Conservation (phyloP, 2,113 vertebrate species). For the Cyprinus carpio region DNA sequence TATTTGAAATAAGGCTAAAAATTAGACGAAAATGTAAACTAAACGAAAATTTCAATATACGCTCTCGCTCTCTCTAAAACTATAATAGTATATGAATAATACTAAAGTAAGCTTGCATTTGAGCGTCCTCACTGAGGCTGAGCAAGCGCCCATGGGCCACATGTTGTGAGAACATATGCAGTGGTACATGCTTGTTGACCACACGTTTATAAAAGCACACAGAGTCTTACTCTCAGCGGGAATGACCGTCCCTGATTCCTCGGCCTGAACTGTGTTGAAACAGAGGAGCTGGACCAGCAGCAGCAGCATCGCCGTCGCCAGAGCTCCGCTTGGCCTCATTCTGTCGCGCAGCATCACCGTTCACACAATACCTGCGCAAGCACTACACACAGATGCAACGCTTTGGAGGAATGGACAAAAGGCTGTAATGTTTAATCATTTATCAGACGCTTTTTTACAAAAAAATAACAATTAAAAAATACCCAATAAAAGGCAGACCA, state of each 20-base stretch:
- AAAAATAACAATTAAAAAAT: too few species aligned
- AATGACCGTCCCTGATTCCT: constrained; percentile 83
- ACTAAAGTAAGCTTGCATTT: not conserved
- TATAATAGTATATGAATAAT: not conserved
- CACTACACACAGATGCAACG: not conserved
- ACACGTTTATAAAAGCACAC: constrained; percentile 3
- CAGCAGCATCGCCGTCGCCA: constrained; percentile 66
- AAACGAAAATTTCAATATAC: too few species aligned
- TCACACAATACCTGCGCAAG: not conserved
- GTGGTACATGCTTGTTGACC: not conserved
- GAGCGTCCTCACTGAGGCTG: not conserved
- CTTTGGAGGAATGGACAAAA: not conserved
- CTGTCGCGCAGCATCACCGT: constrained; percentile 27
- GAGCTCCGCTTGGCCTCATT: constrained; percentile 67
- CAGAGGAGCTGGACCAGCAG: constrained; percentile 73
- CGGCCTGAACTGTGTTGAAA: constrained; percentile 67
- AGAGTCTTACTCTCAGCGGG: constrained; percentile 89
- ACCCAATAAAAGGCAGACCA: not conserved
- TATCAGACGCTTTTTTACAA: not conserved
- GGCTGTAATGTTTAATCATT: not conserved
- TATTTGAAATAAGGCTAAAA: too few species aligned
- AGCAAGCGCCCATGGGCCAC: not conserved
- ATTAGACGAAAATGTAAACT: too few species aligned
- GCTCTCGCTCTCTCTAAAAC: not conserved
- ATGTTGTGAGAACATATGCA: not conserved